phyloP scores from a whole-genome alignment of 2,888 invertebrate species.

The Hypercompe scribonia region DNA sequence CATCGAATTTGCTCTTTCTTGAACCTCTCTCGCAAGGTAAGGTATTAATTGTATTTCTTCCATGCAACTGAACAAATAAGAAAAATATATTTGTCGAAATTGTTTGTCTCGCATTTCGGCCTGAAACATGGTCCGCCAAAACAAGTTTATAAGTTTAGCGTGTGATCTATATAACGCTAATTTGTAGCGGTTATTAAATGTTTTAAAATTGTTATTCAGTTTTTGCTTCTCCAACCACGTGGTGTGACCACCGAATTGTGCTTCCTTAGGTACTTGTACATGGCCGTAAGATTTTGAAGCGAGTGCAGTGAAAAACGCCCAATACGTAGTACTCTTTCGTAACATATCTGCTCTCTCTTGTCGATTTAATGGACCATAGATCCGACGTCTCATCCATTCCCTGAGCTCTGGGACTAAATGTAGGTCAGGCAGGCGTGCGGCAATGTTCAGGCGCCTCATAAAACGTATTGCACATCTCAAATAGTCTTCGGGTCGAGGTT shows the following conservation, averaged over 20 bases:
- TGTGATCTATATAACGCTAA: slow-evolving; percentile 65
- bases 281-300: slow-evolving; percentile 62
- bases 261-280: slow-evolving; percentile 59
- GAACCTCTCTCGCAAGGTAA: slow-evolving; percentile 61
- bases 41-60: slow-evolving; percentile 73
- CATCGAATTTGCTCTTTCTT: slow-evolving; percentile 56
- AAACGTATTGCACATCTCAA: slow-evolving; percentile 71
- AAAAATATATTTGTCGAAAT: slow-evolving; percentile 78
- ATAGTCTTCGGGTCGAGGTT: slow-evolving; percentile 71
- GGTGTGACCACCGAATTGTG: slow-evolving; percentile 58
- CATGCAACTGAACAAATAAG: slow-evolving; percentile 65
- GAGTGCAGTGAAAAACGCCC: slow-evolving; percentile 64
- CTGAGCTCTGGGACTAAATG: slow-evolving; percentile 74
- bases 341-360: slow-evolving; percentile 57
- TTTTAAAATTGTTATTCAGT: slow-evolving; percentile 66
- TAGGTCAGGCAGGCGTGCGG: slow-evolving; percentile 75
- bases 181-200: slow-evolving; percentile 62
- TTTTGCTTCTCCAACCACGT: slow-evolving; percentile 70
- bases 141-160: slow-evolving; percentile 67
- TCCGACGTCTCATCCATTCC: slow-evolving; percentile 79
- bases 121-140: slow-evolving; percentile 79
- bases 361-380: slow-evolving; percentile 64
- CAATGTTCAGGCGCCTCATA: slow-evolving; percentile 68
- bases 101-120: slow-evolving; percentile 76
- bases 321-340: slow-evolving; percentile 61